phyloP scores from a whole-genome alignment of 37 sponge, comb jelly and placozoan genomes.

The Ephydatia muelleri region DNA sequence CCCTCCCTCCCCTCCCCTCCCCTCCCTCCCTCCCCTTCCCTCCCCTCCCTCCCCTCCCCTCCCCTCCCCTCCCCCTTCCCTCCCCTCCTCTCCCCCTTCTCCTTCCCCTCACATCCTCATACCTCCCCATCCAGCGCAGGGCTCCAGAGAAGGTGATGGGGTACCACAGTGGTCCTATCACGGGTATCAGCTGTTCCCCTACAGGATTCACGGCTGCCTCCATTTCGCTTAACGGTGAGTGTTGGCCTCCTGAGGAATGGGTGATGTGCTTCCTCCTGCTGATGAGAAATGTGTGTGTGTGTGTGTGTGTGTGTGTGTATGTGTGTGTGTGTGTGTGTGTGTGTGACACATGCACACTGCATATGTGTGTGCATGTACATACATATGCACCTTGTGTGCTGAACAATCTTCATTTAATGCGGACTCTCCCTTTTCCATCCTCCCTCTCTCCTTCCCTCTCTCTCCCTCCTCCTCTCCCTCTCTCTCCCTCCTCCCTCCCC shows the following conservation, averaged over 20 bases:
- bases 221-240: constrained; percentile 68
- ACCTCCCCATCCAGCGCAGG: constrained; percentile 53
- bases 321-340: constrained; percentile 9
- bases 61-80: too few relatives aligned
- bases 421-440: too few relatives aligned
- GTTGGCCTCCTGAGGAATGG: not conserved
- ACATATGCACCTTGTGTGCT: too few relatives aligned
- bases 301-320: not conserved
- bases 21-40: not conserved
- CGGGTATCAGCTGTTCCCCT: constrained; percentile 65
- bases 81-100: too few relatives aligned
- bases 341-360: not conserved
- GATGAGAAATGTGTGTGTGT: too few relatives aligned
- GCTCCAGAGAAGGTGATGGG: constrained; percentile 83
- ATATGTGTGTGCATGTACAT: not conserved
- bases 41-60: too few relatives aligned
- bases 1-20: too few relatives aligned
- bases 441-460: too few relatives aligned
- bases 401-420: too few relatives aligned
- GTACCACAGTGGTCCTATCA: constrained; percentile 89
- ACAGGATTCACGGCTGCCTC: constrained; percentile 67
- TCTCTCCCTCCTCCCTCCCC: too few relatives aligned
- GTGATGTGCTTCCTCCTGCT: not conserved
- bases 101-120: not conserved
- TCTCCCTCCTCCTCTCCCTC: too few relatives aligned